phyloP scores from a whole-genome alignment of 2,888 invertebrate genomes.

The Drosophila crucigera region DNA sequence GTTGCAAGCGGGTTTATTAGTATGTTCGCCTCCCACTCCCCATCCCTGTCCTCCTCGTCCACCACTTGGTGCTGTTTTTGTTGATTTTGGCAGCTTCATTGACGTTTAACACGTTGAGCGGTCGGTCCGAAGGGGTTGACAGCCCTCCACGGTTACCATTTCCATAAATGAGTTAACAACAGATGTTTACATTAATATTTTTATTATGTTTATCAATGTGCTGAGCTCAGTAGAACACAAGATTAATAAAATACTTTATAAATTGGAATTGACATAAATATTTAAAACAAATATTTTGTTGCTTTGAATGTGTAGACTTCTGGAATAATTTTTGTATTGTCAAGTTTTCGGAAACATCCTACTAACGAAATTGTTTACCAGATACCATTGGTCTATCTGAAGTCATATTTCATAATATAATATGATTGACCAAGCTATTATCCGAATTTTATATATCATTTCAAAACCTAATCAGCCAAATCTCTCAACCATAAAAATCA shows the following conservation, averaged over 20 bases:
- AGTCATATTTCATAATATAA: background rate
- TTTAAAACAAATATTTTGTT: slow-evolving; percentile 5
- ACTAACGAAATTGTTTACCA: background rate
- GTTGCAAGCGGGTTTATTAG: slow-evolving; percentile 65
- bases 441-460: background rate
- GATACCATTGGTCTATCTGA: background rate
- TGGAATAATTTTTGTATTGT: background rate
- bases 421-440: background rate
- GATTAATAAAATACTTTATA: slow-evolving; percentile 5
- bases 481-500: background rate
- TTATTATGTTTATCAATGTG: slow-evolving; percentile 49
- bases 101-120: slow-evolving; percentile 75
- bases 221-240: slow-evolving; percentile 15
- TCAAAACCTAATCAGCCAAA: slow-evolving; percentile 4
- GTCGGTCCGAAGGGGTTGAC: slow-evolving; percentile 36
- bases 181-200: slow-evolving; percentile 71
- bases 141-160: slow-evolving; percentile 26
- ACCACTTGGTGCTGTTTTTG: slow-evolving; percentile 55
- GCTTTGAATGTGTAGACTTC: background rate
- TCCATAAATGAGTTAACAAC: slow-evolving; percentile 59
- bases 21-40: slow-evolving; percentile 1
- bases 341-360: background rate
- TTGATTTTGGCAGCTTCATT: slow-evolving; percentile 79
- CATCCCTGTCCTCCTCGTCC: background rate
- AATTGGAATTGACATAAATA: slow-evolving; percentile 20